Evolutionary conservation across 2,113 vertebrate species (phyloP).

Genomic region (Amphiprion percula): DNA sequence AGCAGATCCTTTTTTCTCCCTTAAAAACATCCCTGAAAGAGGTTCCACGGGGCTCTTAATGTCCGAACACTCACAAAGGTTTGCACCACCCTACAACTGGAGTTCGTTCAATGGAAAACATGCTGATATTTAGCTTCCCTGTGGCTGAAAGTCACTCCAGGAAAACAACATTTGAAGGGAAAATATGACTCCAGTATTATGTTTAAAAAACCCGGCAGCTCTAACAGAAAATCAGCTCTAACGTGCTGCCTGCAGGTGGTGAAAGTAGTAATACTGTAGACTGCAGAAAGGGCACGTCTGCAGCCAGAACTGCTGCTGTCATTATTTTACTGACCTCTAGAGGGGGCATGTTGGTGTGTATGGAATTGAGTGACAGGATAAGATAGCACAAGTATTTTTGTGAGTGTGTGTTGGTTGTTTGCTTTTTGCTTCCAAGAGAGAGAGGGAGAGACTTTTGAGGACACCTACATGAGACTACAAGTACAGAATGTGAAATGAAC

Average conservation of each 20-base stretch:
- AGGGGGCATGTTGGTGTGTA: background rate
- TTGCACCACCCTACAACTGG: too few species aligned
- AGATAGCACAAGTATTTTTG: background rate
- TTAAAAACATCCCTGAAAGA: too few species aligned
- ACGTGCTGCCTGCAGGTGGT: slow-evolving; percentile 14
- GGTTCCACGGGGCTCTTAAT: too few species aligned
- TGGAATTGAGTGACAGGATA: too few species aligned
- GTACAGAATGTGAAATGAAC: slow-evolving; percentile 24
- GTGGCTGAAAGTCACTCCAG: slow-evolving; percentile 8
- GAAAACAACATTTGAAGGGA: slow-evolving; percentile 29
- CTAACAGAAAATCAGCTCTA: background rate
- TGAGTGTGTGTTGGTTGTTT: background rate
- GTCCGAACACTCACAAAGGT: too few species aligned
- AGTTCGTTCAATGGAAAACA: too few species aligned
- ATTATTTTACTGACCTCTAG: background rate
- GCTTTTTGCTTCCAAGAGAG: background rate
- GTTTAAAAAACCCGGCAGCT: slow-evolving; percentile 12
- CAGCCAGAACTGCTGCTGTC: background rate
- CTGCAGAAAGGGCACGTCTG: background rate
- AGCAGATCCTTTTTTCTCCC: too few species aligned
- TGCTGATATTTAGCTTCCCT: slow-evolving; percentile 12
- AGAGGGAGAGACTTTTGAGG: background rate
- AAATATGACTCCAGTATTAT: slow-evolving; percentile 11
- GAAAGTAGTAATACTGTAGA: slow-evolving; percentile 26
- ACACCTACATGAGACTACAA: slow-evolving; percentile 5